Evolutionary conservation across 2,888 invertebrate species (phyloP), one percentile per base, ranked within the genome.

Genomic region (Archaeoteleia sp.): DNA sequence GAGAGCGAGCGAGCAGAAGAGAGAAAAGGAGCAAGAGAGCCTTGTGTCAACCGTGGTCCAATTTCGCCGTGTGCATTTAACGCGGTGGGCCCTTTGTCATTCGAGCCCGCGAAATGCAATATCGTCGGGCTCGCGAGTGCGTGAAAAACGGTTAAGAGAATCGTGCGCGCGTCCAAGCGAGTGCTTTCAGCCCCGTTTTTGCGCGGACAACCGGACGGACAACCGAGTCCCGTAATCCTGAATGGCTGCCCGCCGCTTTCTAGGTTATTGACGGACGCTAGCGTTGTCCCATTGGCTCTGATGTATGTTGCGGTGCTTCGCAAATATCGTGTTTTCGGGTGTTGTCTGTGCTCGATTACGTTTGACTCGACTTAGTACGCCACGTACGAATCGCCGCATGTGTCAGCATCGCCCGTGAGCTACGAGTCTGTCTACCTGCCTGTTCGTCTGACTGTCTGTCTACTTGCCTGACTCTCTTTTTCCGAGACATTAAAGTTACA

Each of bases 211-310:
- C 13, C 46, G 34, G 32, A 46, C 46, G 20, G 32, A 46, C 23
- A 29, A 20, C 20, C 7, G 46, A 53, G 40, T 53, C 53, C 49
- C 49, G 49, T 49, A 73, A 73, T 74, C 69, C 78, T 78, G 81
- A 80, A 81, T 81, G 81, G 81, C 81, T 76, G 81, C 81, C 78
- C 69, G 63, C 73, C 68, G 78, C 80, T 81, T 81, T 81, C 80
- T 81, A 81, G 81, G 81, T 81, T 81, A 81, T 80, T 78, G 79
- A 77, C 81, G 79, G 77, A 78, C 77, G 76, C 35, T 15, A 25
- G n/a, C 27, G 43, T 43, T 43, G 14, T 43, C 27, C 60, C 67
- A 72, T 60, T 71, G 70, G 70, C 43, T 43, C 72, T 58, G 67
- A 72, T 76, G 76, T 74, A 51, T 69, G 69, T 35, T 58, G 53